A percentile compares a stretch with the other conserved stretches of the same genome.
These are phyloP conservation scores for Acleris cristana DNA, from an alignment of 2,888 invertebrate species.

Conservation along the genomic window DNA sequence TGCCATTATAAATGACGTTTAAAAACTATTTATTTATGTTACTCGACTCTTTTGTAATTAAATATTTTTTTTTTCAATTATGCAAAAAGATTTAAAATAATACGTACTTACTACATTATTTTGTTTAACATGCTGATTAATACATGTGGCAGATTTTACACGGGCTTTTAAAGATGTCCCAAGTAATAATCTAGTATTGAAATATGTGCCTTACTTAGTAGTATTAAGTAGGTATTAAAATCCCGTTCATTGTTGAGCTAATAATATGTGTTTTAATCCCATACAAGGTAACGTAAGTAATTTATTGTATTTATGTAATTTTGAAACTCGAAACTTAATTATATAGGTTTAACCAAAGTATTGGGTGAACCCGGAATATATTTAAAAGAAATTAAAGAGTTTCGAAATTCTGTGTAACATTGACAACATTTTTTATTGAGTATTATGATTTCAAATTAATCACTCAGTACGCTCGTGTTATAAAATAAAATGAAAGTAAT, in stretches of 20 bases:
- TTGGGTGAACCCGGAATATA: not conserved
- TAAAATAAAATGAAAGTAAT: no score
- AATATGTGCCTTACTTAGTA: constrained; percentile 23
- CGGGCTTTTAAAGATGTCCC: constrained; percentile 28
- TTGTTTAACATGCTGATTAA: no score
- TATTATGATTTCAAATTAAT: no score
- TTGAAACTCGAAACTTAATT: constrained; percentile 11
- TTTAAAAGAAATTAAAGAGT: not conserved
- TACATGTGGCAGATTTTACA: constrained; percentile 19
- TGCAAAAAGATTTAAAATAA: no score
- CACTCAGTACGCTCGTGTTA: no score
- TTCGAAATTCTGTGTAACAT: not conserved
- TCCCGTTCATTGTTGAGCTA: constrained; percentile 38
- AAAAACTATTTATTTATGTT: no score
- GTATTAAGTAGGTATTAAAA: constrained; percentile 37
- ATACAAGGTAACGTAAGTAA: constrained; percentile 32
- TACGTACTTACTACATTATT: no score
- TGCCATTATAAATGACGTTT: constrained; percentile 3
- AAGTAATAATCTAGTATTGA: constrained; percentile 36
- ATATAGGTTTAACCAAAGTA: not conserved
- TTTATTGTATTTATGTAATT: constrained; percentile 26
- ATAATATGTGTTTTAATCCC: constrained; percentile 37
- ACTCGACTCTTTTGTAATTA: no score
- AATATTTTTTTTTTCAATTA: no score
- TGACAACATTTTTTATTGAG: not conserved